These are phyloP conservation scores for Pachyuromys duprasi DNA, from an alignment of 2,797 vertebrate genomes.

Conservation along the genomic window DNA sequence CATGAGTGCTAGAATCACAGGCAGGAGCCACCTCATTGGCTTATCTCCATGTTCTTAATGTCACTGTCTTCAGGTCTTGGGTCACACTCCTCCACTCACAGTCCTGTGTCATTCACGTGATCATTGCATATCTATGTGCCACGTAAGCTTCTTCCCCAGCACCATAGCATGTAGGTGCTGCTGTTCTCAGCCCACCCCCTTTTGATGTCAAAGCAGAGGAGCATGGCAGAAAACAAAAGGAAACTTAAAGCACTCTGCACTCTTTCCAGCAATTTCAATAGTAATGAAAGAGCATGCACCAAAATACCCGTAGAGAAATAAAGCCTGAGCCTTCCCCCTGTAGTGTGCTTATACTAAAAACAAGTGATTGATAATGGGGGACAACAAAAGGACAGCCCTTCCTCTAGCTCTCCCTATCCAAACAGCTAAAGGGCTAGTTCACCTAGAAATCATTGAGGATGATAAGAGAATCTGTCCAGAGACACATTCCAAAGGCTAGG, in stretches of 20 bases:
- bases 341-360: conserved; percentile 59
- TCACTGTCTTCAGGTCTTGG: background rate
- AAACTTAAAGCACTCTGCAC: conserved; percentile 13
- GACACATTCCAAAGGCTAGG: background rate
- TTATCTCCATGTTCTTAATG: background rate
- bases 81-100: background rate
- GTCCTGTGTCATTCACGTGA: rapidly evolving
- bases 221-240: conserved; percentile 35
- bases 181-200: background rate
- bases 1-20: background rate
- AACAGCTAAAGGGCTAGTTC: conserved; percentile 6
- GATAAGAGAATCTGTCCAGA: background rate
- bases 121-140: rapidly evolving
- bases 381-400: background rate
- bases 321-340: background rate
- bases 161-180: background rate
- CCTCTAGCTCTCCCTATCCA: background rate
- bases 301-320: conserved; percentile 47
- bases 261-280: conserved; percentile 54
- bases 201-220: conserved; percentile 35
- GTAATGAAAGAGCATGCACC: conserved; percentile 10
- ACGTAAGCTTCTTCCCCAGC: background rate
- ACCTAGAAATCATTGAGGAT: background rate
- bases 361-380: conserved; percentile 54
- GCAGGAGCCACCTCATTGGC: background rate